Conservation (phyloP, 2,797 vertebrate species). For the Danio tinwini region DNA sequence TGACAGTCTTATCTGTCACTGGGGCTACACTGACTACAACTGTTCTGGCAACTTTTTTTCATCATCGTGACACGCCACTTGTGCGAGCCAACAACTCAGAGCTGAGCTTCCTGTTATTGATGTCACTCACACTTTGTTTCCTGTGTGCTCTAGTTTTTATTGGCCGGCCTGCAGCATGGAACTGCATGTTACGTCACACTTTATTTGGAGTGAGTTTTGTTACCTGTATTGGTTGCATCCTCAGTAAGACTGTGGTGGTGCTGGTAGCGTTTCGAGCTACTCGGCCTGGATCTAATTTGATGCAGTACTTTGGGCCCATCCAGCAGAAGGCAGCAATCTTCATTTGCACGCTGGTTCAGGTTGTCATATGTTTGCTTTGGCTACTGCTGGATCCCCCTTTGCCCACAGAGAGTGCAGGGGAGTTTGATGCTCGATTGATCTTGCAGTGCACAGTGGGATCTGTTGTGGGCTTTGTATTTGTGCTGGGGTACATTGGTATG, state of each 20-base stretch:
- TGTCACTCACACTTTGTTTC: conserved; percentile 67
- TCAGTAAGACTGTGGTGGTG: conserved; percentile 67
- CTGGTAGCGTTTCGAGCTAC: conserved; percentile 66
- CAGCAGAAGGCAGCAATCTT: conserved; percentile 65
- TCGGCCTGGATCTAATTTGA: conserved; percentile 60
- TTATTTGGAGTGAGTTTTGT: conserved; percentile 69
- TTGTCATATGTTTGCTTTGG: conserved; percentile 67
- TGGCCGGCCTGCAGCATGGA: conserved; percentile 59
- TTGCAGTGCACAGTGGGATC: conserved; percentile 74
- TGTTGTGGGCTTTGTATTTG: conserved; percentile 67
- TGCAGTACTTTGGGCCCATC: conserved; percentile 66
- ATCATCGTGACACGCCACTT: conserved; percentile 58
- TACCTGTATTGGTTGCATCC: conserved; percentile 67
- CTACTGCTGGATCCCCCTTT: conserved; percentile 58
- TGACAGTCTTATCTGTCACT: conserved; percentile 59
- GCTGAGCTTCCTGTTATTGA: conserved; percentile 67
- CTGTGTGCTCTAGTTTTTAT: conserved; percentile 63
- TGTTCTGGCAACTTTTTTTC: conserved; percentile 58
- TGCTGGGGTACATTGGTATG: conserved; percentile 71
- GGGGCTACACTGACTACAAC: conserved; percentile 61
- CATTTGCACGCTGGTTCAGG: conserved; percentile 67
- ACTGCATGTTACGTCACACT: conserved; percentile 67
- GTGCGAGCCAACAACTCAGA: conserved; percentile 66
- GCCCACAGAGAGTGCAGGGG: conserved; percentile 61
- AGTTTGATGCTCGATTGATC: conserved; percentile 65